phyloP scores from a whole-genome alignment of 2,113 vertebrate species.

The Forbesichthys papilliferus region DNA sequence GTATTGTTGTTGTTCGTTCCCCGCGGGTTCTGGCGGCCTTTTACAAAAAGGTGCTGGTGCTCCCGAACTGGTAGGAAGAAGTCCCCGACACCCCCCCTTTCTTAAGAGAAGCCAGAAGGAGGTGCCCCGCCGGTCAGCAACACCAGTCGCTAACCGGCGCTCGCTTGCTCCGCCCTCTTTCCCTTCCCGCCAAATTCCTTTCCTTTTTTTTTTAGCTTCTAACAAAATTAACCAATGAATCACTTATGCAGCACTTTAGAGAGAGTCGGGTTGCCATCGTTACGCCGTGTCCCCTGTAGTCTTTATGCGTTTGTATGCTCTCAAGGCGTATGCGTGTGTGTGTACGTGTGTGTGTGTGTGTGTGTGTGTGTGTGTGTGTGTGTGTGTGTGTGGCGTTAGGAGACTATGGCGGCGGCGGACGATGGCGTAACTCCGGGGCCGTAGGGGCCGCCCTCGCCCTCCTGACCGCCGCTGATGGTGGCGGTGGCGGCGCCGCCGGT shows the following conservation, averaged over 20 bases:
- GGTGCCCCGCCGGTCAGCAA: conserved; percentile 1
- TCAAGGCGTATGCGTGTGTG: conserved; percentile 67
- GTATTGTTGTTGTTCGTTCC: conserved; percentile 68
- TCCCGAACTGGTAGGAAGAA: conserved; percentile 72
- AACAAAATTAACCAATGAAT: conserved; percentile 39
- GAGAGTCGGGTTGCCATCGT: conserved; percentile 64
- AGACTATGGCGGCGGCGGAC: conserved; percentile 89
- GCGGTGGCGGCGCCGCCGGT: conserved; percentile 83
- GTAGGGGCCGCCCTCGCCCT: conserved; percentile 72
- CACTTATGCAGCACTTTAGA: conserved; percentile 78
- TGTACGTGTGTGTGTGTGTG: conserved; percentile 16
- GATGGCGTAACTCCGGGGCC: conserved; percentile 89
- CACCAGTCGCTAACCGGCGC: not conserved
- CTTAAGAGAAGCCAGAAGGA: conserved; percentile 80
- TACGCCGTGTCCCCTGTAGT: conserved; percentile 56
- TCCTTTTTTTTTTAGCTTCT: conserved; percentile 47
- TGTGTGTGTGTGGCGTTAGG: conserved; percentile 83
- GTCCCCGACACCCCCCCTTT: conserved; percentile 57
- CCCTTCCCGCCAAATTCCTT: conserved; percentile 39
- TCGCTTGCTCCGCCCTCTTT: conserved; percentile 6
- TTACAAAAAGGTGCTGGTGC: conserved; percentile 66
- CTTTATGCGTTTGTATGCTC: conserved; percentile 54
- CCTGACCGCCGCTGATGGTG: conserved; percentile 72
- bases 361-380: conserved; percentile 44
- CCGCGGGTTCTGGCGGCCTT: conserved; percentile 48